phyloP scores from a whole-genome alignment of 2,797 vertebrate species.

The Coregonus suidteri region DNA sequence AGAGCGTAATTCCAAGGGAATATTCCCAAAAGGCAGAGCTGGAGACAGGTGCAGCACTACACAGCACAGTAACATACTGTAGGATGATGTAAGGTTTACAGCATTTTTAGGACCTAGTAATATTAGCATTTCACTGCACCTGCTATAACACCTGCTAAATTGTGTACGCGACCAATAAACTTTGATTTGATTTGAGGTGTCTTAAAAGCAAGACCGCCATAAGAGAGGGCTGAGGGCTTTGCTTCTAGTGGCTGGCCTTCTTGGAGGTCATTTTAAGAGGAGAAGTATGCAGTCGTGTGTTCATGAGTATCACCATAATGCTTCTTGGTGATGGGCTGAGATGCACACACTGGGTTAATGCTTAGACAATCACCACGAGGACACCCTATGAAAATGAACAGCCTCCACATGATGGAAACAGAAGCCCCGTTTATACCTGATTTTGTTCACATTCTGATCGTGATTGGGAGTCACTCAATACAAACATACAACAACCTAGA shows the following conservation, averaged over 20 bases:
- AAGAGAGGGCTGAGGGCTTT: conserved; percentile 14
- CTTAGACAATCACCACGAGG: not conserved
- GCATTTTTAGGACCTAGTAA: not conserved
- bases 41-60: conserved; percentile 3
- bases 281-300: conserved; percentile 16
- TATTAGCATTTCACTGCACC: no score
- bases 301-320: conserved; percentile 31
- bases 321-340: conserved; percentile 19
- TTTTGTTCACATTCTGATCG: no score
- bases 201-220: conserved; percentile 19
- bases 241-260: conserved; percentile 19
- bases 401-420: conserved; percentile 3
- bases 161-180: no score
- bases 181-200: conserved; percentile 6
- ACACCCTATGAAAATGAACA: not conserved
- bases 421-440: conserved; percentile 3
- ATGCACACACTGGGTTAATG: conserved; percentile 5
- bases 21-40: conserved; percentile 23
- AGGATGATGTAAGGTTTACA: no score
- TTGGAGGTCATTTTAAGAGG: conserved; percentile 27
- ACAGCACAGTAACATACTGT: not conserved
- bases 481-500: no score
- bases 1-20: conserved; percentile 20
- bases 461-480: no score
- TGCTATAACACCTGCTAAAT: no score